A percentile compares a stretch with the other conserved stretches of the same genome.
Evolutionary conservation across 2,888 invertebrate species (phyloP).

Genomic region (Limenitis camilla): DNA sequence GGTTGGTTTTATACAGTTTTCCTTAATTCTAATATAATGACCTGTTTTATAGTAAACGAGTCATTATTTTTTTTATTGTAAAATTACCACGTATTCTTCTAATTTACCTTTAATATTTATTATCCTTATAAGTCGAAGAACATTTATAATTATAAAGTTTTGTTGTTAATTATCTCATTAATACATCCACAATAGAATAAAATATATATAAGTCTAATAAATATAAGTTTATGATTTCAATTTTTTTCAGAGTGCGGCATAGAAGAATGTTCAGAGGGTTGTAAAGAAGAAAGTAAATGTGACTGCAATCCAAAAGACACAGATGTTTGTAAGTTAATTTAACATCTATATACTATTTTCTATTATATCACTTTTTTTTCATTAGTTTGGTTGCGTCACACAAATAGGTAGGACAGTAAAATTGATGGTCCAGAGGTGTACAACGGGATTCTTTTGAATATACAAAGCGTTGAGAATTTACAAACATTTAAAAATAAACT

Average conservation of each 20-base stretch:
- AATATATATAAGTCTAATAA: background rate
- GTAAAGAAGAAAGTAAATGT: slow-evolving; percentile 43
- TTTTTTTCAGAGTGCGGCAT: slow-evolving; percentile 51
- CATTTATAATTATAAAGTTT: no score
- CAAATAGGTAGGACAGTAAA: no score
- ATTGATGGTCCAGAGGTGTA: no score
- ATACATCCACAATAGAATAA: no score
- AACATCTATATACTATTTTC: slow-evolving; percentile 1
- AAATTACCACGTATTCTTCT: no score
- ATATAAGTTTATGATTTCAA: background rate
- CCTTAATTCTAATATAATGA: background rate
- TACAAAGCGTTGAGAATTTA: no score
- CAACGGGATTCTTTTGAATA: no score
- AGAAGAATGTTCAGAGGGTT: slow-evolving; percentile 59
- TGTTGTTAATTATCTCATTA: no score
- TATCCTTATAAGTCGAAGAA: no score
- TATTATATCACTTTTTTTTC: background rate
- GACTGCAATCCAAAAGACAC: slow-evolving; percentile 59
- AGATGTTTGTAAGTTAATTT: slow-evolving; percentile 47
- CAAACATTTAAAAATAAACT: no score
- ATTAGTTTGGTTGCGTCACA: no score
- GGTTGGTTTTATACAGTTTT: background rate
- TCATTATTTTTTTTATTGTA: background rate
- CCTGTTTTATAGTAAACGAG: background rate
- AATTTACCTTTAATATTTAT: background rate